phyloP scores from a whole-genome alignment of 1,140 invertebrate species.

The Forficula auricularia region DNA sequence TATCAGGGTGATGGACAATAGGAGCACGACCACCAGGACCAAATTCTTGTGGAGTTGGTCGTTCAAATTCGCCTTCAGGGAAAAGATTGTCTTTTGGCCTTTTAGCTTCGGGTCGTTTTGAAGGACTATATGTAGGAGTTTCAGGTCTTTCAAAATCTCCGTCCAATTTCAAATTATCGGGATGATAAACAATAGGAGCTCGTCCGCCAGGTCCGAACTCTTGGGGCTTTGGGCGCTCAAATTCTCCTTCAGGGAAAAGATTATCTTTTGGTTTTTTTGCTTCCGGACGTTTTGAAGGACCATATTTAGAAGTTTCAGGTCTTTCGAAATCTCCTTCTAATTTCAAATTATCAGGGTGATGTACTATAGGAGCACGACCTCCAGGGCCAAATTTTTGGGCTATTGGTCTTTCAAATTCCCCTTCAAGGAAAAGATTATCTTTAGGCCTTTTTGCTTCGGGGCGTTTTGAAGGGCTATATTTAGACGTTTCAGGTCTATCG shows the following conservation, averaged over 20 bases:
- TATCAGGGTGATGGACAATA: constrained; percentile 34
- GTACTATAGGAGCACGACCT: constrained; percentile 20
- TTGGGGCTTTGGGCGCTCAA: constrained; percentile 28
- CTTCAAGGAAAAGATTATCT: constrained; percentile 37
- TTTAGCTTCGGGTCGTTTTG: constrained; percentile 20
- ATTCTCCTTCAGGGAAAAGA: constrained; percentile 36
- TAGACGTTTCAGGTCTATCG: constrained; percentile 15
- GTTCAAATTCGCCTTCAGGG: constrained; percentile 33
- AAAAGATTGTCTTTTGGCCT: constrained; percentile 34
- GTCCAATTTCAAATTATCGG: constrained; percentile 31
- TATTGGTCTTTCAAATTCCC: constrained; percentile 33
- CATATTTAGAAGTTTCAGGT: constrained; percentile 10
- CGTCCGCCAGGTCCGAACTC: constrained; percentile 22
- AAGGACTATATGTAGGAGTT: constrained; percentile 18
- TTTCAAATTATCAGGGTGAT: constrained; percentile 28
- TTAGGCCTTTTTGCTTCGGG: constrained; percentile 13
- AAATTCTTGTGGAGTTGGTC: constrained; percentile 20
- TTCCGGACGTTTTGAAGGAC: constrained; percentile 15
- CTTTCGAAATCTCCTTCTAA: constrained; percentile 29
- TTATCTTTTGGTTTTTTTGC: constrained; percentile 26
- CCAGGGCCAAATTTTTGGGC: constrained; percentile 21
- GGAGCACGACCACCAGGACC: constrained; percentile 20
- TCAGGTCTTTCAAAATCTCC: constrained; percentile 25
- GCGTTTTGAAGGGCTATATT: constrained; percentile 12
- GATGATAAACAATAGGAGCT: constrained; percentile 19